These are phyloP conservation scores for Raja brachyura DNA, from an alignment of 2,113 vertebrate species.

Conservation along the genomic window DNA sequence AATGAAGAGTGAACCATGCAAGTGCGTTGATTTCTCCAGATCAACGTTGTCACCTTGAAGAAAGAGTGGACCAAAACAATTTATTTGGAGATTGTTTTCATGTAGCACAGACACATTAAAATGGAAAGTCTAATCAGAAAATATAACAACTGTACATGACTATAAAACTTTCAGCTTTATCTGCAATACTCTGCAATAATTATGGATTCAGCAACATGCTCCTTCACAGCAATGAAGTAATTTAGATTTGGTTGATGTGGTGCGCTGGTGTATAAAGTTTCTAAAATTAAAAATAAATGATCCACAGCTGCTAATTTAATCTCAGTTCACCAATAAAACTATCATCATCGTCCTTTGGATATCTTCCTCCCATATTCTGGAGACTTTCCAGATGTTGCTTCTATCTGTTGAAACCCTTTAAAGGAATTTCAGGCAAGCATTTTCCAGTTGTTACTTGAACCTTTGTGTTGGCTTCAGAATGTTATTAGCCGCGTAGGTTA, in stretches of 20 bases:
- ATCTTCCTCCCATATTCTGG: background rate
- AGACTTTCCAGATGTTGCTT: background rate
- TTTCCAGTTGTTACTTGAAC: background rate
- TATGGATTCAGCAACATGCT: background rate
- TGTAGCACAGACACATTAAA: background rate
- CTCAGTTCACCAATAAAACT: background rate
- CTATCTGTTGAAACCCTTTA: background rate
- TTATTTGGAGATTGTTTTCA: background rate
- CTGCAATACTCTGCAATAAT: background rate
- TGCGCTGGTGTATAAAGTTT: background rate
- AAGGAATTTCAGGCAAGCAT: background rate
- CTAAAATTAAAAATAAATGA: constrained; percentile 35
- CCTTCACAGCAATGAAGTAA: background rate
- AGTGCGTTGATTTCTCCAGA: background rate
- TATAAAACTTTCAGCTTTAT: constrained; percentile 19
- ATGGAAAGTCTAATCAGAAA: background rate
- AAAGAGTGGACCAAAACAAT: background rate
- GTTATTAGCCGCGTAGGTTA: background rate
- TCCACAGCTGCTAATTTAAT: constrained; percentile 28
- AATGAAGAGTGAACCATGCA: background rate
- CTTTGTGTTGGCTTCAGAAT: background rate
- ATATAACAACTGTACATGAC: background rate
- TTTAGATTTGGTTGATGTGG: constrained; percentile 10
- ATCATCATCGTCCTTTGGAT: background rate
- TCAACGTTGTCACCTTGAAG: background rate